These are phyloP conservation scores for Amphipoea oculea DNA, from an alignment of 2,888 invertebrate genomes.

Conservation along the genomic window DNA sequence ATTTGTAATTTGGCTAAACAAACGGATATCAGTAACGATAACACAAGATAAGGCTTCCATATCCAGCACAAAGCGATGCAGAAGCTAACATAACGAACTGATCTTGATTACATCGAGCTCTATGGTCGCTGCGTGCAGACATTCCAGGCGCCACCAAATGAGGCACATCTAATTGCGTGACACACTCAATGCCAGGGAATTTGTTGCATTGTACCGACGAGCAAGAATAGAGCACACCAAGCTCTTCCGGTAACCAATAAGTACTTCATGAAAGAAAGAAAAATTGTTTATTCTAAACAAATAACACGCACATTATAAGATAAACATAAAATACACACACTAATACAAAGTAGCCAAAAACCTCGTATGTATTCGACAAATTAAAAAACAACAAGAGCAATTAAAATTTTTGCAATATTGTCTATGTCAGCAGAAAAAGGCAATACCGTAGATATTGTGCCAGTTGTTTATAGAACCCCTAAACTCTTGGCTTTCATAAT, in stretches of 20 bases:
- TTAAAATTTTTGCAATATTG: background rate
- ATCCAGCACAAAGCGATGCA: background rate
- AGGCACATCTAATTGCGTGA: slow-evolving; percentile 44
- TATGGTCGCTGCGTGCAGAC: background rate
- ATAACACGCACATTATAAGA: background rate
- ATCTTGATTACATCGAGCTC: background rate
- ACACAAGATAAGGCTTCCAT: slow-evolving; percentile 25
- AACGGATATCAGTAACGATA: slow-evolving; percentile 28
- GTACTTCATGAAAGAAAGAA: background rate
- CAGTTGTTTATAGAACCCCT: background rate
- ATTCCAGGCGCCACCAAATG: slow-evolving; percentile 10
- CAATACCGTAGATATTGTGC: background rate
- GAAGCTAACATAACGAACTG: background rate
- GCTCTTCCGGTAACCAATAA: slow-evolving; percentile 41
- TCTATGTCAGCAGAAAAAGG: too few species aligned
- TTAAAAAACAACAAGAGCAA: background rate
- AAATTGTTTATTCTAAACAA: background rate
- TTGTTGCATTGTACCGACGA: background rate
- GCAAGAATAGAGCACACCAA: slow-evolving; percentile 30
- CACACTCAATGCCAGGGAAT: slow-evolving; percentile 51
- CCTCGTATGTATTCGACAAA: background rate
- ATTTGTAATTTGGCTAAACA: slow-evolving; percentile 26
- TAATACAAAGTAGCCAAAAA: background rate
- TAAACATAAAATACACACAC: background rate
- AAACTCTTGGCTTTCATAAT: too few species aligned